These are phyloP conservation scores for Forbesichthys papilliferus DNA, from an alignment of 2,113 vertebrate species.

Conservation along the genomic window DNA sequence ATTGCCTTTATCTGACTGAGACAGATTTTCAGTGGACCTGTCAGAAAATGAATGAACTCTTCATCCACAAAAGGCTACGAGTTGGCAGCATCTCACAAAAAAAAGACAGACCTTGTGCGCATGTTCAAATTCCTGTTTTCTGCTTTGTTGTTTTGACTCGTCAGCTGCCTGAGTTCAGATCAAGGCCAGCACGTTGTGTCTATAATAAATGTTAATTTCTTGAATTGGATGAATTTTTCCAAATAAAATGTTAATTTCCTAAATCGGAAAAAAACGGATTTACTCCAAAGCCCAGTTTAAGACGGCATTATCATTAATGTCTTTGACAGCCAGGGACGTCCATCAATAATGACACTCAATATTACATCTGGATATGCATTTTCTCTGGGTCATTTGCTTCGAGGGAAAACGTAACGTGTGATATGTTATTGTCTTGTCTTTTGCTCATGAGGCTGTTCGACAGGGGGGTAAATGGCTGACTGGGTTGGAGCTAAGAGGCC, in stretches of 20 bases:
- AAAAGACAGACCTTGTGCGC: slow-evolving; percentile 47
- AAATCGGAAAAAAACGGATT: slow-evolving; percentile 58
- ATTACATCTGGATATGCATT: slow-evolving; percentile 61
- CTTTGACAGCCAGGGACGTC: slow-evolving; percentile 61
- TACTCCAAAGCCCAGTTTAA: slow-evolving; percentile 67
- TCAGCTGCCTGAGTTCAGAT: slow-evolving; percentile 62
- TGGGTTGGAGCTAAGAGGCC: neutral
- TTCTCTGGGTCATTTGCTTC: slow-evolving; percentile 33
- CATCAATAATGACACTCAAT: slow-evolving; percentile 73
- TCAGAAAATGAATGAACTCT: slow-evolving; percentile 67
- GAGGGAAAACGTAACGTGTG: neutral
- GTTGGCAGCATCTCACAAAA: slow-evolving; percentile 49
- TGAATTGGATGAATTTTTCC: slow-evolving; percentile 67
- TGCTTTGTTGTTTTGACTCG: slow-evolving; percentile 32
- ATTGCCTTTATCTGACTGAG: slow-evolving; percentile 51
- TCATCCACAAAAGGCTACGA: slow-evolving; percentile 30
- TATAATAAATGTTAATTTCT: slow-evolving; percentile 69
- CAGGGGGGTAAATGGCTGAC: neutral
- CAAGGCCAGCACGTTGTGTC: slow-evolving; percentile 53
- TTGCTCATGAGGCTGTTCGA: slow-evolving; percentile 1
- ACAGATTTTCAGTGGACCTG: slow-evolving; percentile 48
- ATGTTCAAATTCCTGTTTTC: slow-evolving; percentile 49
- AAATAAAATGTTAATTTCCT: slow-evolving; percentile 69
- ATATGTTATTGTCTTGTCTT: neutral
- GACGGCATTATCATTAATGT: slow-evolving; percentile 71